phyloP scores from a whole-genome alignment of 2,113 vertebrate genomes.

The Labeo catla region DNA sequence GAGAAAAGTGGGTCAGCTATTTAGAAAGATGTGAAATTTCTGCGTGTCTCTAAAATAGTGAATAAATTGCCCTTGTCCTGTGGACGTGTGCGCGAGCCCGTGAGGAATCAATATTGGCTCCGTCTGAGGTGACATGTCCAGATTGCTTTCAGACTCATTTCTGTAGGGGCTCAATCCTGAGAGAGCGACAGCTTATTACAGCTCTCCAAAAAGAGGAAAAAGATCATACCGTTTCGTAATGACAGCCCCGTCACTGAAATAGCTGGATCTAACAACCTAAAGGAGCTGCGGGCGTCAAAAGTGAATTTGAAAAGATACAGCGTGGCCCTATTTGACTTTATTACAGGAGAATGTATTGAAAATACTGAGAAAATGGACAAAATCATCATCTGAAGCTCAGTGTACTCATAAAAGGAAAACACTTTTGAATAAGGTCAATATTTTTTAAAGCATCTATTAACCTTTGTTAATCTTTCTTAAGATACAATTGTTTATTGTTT shows the following conservation, averaged over 20 bases:
- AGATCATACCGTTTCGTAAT: conserved; percentile 64
- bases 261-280: conserved; percentile 15
- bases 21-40: conserved; percentile 75
- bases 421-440: no score
- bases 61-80: conserved; percentile 74
- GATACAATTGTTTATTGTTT: background rate
- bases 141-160: conserved; percentile 79
- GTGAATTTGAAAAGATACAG: background rate
- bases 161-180: conserved; percentile 63
- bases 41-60: conserved; percentile 63
- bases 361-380: background rate
- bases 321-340: background rate
- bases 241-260: conserved; percentile 62
- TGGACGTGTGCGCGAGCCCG: conserved; percentile 67
- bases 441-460: background rate
- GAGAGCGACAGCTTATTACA: conserved; percentile 71
- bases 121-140: conserved; percentile 73
- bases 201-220: conserved; percentile 64
- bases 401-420: background rate
- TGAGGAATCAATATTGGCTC: conserved; percentile 75
- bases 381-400: background rate
- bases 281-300: background rate
- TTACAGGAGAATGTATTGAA: background rate
- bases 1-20: conserved; percentile 75
- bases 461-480: background rate